phyloP scores from a whole-genome alignment of 2,113 vertebrate genomes.

The Zosterops borbonicus region DNA sequence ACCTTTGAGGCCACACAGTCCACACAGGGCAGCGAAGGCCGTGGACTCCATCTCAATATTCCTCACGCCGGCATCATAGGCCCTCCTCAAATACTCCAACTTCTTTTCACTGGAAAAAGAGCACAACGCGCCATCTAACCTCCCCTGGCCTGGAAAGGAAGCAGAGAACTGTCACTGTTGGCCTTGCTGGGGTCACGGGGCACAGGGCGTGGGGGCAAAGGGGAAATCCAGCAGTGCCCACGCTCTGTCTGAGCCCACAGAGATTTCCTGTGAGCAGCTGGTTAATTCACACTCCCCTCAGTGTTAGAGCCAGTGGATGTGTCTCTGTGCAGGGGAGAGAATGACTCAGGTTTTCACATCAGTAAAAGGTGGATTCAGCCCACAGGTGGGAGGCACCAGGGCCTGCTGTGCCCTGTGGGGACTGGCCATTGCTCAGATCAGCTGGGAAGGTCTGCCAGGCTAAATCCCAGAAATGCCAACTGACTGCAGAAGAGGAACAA shows the following conservation, averaged over 20 bases:
- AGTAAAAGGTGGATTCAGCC: rapidly evolving
- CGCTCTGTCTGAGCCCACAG: rapidly evolving
- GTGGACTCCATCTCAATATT: conserved; percentile 91
- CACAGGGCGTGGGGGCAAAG: background rate
- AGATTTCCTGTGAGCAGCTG: background rate
- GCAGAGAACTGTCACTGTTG: background rate
- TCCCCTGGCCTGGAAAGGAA: conserved; percentile 79
- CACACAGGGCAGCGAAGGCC: conserved; percentile 85
- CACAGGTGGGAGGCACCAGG: background rate
- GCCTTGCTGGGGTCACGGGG: background rate
- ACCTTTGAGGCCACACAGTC: conserved; percentile 86
- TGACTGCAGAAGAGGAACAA: background rate
- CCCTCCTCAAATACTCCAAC: conserved; percentile 83
- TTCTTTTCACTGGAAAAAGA: conserved; percentile 87
- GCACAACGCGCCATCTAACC: conserved; percentile 83
- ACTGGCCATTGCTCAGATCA: rapidly evolving
- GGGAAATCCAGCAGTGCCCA: background rate
- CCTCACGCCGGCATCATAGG: conserved; percentile 76
- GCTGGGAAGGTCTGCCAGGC: background rate
- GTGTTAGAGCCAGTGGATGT: background rate
- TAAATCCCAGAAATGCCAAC: background rate
- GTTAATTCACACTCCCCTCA: rapidly evolving
- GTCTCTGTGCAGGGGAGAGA: background rate
- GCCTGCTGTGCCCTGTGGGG: background rate
- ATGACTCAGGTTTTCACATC: rapidly evolving